Conservation (phyloP, 2,888 invertebrate genomes). For the Leptogaster cylindrica region DNA sequence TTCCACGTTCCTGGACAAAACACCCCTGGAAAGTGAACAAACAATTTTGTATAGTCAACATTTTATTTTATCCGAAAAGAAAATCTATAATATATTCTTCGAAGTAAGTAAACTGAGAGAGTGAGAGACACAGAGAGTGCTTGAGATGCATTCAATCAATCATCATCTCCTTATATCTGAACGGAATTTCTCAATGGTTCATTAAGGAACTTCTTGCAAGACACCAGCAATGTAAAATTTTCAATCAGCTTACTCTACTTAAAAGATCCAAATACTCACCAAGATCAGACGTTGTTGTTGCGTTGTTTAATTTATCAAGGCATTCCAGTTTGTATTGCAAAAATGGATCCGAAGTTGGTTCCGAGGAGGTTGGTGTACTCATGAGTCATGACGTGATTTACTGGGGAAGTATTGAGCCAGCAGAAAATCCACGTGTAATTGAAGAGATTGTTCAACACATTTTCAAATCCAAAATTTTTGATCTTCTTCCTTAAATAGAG, state of each 20-base stretch:
- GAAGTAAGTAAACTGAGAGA: too few species aligned
- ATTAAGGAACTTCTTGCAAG: neutral
- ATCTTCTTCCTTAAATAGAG: too few species aligned
- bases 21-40: slow-evolving; percentile 59
- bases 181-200: neutral
- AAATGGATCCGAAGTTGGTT: slow-evolving; percentile 53
- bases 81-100: too few species aligned
- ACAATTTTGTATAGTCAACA: neutral
- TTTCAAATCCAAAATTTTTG: too few species aligned
- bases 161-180: neutral
- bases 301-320: slow-evolving; percentile 54
- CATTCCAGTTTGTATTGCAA: slow-evolving; percentile 55
- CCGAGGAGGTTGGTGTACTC: slow-evolving; percentile 45
- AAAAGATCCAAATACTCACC: slow-evolving; percentile 53
- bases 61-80: too few species aligned
- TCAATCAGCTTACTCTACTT: too few species aligned
- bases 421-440: too few species aligned
- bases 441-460: too few species aligned
- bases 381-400: too few species aligned
- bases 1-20: slow-evolving; percentile 80
- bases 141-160: neutral
- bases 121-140: too few species aligned
- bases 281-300: slow-evolving; percentile 49
- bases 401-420: too few species aligned
- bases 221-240: too few species aligned